Evolutionary conservation across 2,888 invertebrate genomes (phyloP).

Genomic region (Polietes domitor): DNA sequence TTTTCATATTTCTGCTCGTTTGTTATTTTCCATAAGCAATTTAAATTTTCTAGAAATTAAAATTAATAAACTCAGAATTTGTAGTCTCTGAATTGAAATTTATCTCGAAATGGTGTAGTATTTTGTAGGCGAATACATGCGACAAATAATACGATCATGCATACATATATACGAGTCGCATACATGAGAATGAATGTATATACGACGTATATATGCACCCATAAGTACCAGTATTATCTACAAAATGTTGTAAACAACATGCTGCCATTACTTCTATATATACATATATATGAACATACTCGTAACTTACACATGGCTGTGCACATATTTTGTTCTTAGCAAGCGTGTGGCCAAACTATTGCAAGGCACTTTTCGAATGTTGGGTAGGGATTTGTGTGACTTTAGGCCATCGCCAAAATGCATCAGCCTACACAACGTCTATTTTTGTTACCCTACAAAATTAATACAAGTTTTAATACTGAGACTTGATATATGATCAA

Average conservation of each 20-base stretch:
- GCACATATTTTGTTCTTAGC: constrained; percentile 16
- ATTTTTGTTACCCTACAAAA: too few species aligned
- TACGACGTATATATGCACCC: not conserved
- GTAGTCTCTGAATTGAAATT: too few species aligned
- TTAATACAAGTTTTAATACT: too few species aligned
- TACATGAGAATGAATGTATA: not conserved
- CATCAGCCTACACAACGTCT: not conserved
- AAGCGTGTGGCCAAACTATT: not conserved
- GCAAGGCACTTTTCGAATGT: constrained; percentile 22
- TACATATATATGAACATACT: not conserved
- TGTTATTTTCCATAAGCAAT: too few species aligned
- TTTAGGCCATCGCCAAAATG: not conserved
- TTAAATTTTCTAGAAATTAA: too few species aligned
- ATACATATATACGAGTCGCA: not conserved
- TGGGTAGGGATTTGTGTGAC: not conserved
- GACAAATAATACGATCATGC: not conserved
- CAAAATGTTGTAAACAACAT: constrained; percentile 57
- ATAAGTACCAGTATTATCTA: constrained; percentile 37
- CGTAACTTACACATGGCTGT: not conserved
- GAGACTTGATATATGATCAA: too few species aligned
- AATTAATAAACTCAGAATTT: too few species aligned
- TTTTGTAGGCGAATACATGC: not conserved
- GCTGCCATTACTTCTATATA: constrained; percentile 51
- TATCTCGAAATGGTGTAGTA: not conserved
- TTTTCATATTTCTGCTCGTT: too few species aligned